Evolutionary conservation across 2,797 vertebrate species (phyloP).

Genomic region (Molossus alvarezi): DNA sequence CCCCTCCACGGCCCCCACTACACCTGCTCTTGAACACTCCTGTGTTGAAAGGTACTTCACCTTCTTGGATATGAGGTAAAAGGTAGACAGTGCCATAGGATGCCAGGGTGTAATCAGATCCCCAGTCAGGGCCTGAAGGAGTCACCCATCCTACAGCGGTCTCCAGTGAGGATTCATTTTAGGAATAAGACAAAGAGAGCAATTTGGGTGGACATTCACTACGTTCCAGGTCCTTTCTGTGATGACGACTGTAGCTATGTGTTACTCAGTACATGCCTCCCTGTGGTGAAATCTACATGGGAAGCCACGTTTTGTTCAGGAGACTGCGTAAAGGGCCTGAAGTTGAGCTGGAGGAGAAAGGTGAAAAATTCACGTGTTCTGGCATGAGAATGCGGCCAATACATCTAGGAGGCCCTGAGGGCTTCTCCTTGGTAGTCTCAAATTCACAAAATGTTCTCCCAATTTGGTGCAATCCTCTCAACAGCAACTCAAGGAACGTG

Average conservation of each 20-base stretch:
- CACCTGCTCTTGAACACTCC: background rate
- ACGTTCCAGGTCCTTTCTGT: background rate
- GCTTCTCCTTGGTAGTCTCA: background rate
- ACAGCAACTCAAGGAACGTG: background rate
- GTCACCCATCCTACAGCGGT: background rate
- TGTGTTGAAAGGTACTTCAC: background rate
- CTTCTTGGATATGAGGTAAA: background rate
- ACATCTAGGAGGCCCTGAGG: background rate
- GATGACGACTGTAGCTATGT: background rate
- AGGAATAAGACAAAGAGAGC: conserved; percentile 16
- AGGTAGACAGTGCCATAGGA: background rate
- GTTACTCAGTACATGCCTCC: conserved; percentile 24
- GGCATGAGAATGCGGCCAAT: background rate
- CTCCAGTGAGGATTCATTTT: background rate
- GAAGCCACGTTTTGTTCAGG: conserved; percentile 58
- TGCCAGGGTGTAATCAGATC: background rate
- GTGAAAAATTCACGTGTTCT: background rate
- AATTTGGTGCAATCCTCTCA: conserved; percentile 8
- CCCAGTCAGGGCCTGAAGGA: background rate
- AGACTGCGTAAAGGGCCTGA: background rate
- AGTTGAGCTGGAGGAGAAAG: background rate
- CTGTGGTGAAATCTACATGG: conserved; percentile 51
- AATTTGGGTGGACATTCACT: background rate
- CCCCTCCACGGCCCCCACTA: background rate
- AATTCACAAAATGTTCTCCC: conserved; percentile 16